Conservation (phyloP, 2,888 invertebrate species). For the Bellardia bayeri region DNA sequence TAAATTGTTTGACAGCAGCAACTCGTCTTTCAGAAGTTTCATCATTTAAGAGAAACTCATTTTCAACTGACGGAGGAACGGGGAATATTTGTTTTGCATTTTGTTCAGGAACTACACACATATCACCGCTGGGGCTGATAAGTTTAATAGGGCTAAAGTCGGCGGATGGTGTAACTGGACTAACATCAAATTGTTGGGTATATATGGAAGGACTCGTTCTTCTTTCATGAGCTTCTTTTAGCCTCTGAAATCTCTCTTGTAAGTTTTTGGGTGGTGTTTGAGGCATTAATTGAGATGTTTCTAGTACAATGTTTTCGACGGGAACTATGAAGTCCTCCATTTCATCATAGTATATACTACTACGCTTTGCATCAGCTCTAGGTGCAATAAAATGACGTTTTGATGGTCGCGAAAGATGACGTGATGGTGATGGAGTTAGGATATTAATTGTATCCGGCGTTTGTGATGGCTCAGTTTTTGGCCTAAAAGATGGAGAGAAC, state of each 20-base stretch:
- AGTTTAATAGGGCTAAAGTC: constrained; percentile 48
- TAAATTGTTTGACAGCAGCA: constrained; percentile 33
- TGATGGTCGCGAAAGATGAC: background rate
- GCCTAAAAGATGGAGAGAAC: background rate
- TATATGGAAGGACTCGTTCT: background rate
- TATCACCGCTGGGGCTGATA: constrained; percentile 25
- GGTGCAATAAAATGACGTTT: background rate
- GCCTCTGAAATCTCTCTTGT: constrained; percentile 45
- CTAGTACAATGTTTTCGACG: background rate
- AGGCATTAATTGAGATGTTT: constrained; percentile 47
- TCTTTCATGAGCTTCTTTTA: constrained; percentile 46
- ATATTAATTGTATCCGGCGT: background rate
- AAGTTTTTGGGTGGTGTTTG: constrained; percentile 45
- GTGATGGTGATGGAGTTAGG: background rate
- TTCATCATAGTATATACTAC: constrained; percentile 19
- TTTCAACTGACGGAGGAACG: background rate
- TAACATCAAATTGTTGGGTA: background rate
- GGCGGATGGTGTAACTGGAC: background rate
- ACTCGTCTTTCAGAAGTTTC: background rate
- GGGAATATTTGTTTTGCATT: background rate
- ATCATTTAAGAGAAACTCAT: constrained; percentile 31
- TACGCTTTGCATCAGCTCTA: background rate
- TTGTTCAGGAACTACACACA: background rate
- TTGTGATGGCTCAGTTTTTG: background rate
- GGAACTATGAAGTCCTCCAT: constrained; percentile 42